Evolutionary conservation across 2,888 invertebrate species (phyloP), one percentile per base, ranked within the genome.

Genomic region (Dryomyza anilis): DNA sequence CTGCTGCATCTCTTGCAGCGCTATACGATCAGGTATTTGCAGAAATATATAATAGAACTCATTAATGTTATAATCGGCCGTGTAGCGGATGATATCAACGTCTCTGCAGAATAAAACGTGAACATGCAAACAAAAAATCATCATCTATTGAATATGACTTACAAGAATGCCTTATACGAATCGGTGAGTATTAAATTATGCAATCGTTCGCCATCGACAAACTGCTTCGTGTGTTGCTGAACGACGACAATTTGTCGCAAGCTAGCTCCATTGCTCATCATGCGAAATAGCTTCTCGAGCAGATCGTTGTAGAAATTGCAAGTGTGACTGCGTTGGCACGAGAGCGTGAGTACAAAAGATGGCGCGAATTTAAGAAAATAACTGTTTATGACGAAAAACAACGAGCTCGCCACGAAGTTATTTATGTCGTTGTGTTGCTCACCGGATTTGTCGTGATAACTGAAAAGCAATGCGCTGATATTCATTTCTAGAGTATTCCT

Each of bases 21-120:
- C 53, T 8, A 68, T 62, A 6, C 60, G 63, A 52, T 79, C 79
- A 0, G 68, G 39, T 0, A 70, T 72, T 65, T 76, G 74, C 23
- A 79, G 67, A 56, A 56, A 43, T 1, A 79, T 78, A 21, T 74
- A 76, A 21, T 79, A 78, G 62, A 70, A 72, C 52, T 80, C 80
- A 8, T 76, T 76, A 59, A 72, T 70, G 60, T 78, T 73, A 50
- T 76, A 76, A 3, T 74, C 70, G 6, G 61, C 30, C 3, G 76
- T 71, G 64, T 77, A 67, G 7, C 69, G 57, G 36, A 71, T 73
- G 43, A 76, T 67, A 27, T 78, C 72, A 25, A 74, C 71, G n/a
- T 73, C 73, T 10, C 73, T 73, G 45, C 3, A 14, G 48, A 25
- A 21, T 21, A 3, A n/a, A 52, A n/a, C 29, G 5, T 50, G 3